Conservation (phyloP, 2,797 vertebrate species). For the Merluccius polli region DNA sequence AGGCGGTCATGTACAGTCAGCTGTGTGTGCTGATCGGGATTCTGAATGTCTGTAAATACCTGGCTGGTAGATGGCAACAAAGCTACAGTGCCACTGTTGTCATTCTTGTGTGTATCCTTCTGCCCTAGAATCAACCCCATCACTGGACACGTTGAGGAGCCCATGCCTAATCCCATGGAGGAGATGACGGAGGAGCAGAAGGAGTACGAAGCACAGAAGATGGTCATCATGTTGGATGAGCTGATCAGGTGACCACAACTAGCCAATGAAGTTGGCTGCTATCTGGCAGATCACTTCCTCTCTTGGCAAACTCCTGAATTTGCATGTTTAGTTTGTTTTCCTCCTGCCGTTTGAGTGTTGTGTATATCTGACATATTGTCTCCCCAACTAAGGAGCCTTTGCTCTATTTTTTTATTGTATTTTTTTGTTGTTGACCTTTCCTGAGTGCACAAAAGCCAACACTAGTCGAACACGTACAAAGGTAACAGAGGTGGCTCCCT, state of each 20-base stretch:
- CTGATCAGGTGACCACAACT: constrained; percentile 83
- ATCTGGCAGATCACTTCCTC: constrained; percentile 6
- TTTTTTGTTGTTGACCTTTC: constrained; percentile 65
- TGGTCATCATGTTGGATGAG: constrained; percentile 95
- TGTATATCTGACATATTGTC: constrained; percentile 27
- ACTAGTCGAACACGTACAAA: constrained; percentile 43
- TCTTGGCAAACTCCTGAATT: constrained; percentile 7
- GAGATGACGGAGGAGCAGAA: constrained; percentile 99
- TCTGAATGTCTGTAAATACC: too few relatives aligned
- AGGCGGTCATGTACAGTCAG: too few relatives aligned
- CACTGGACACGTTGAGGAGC: constrained; percentile 94
- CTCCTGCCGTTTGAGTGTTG: constrained; percentile 29
- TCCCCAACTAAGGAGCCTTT: constrained; percentile 8
- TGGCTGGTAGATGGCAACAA: not conserved
- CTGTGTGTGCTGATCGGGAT: not conserved
- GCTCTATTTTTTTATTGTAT: constrained; percentile 32
- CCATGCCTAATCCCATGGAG: constrained; percentile 91
- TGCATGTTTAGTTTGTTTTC: constrained; percentile 27
- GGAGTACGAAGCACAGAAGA: constrained; percentile 96
- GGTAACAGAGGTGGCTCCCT: constrained; percentile 75
- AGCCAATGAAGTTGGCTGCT: too few relatives aligned
- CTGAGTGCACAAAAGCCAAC: constrained; percentile 36
- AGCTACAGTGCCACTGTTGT: not conserved
- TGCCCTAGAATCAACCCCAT: constrained; percentile 92
- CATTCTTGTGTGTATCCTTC: not conserved